Base-by-base conservation (phyloP, 2,888 invertebrate species). In the Neoaliturus tenellus region DNA sequence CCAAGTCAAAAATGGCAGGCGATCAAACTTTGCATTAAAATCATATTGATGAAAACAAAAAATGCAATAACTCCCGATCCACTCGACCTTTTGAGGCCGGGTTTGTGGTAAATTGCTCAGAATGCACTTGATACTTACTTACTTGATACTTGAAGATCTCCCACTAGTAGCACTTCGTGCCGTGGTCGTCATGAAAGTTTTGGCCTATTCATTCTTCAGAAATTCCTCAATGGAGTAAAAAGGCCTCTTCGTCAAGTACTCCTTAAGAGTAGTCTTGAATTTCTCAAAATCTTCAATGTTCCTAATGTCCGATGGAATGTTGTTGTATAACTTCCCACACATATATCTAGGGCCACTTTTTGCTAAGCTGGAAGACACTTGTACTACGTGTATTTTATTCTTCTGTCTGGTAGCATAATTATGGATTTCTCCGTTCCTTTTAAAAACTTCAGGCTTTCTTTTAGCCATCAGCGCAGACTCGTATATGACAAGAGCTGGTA, bases 311-410 rank as follows among this genome's bases (percentile, higher is more conserved):
- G n/a, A n/a, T n/a, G 20, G 39, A 14, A 33, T 28, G 39, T 17
- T 73, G n/a, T 73, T 73, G 12, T 39, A 73, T n/a, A 73, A 39
- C 10, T 73, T 73, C 17, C 73, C 10, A n/a, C 39, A 73, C 20
- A 31, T 14, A 25, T 73, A 73, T 31, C 25, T 73, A 1, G 73
- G 73, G 25, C 73, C 73, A 12, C 25, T 3, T 14, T 51, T 51
- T 51, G 51, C 51, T 23, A 23, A 23, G 23, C 23, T 23, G 23
- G 20, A 51, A 23, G 4, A 23, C 23, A 51, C 23, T 51, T 51
- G 51, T 0, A 23, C 1, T 10, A 51, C 10, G 3, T 51, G 20
- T 4, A 51, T 10, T 5, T 51, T 20, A 23, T 20, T 23, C 23
- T 10, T 51, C 51, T 51, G 51, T 23, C 51, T 20, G 3, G 51